Conservation (phyloP, 2,888 invertebrate genomes). For the Drosophila setosimentum region DNA sequence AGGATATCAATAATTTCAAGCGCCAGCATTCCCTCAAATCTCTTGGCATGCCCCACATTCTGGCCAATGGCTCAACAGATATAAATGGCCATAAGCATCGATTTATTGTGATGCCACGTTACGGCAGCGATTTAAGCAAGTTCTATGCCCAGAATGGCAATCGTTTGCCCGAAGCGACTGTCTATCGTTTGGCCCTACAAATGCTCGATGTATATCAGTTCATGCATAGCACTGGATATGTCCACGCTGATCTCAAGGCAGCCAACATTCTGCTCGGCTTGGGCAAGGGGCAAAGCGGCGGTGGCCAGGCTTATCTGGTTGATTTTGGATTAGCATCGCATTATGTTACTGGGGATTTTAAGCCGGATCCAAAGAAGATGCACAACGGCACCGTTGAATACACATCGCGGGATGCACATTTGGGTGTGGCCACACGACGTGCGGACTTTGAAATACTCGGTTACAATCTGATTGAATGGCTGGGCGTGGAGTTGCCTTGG, state of each 20-base stretch:
- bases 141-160: conserved; percentile 89
- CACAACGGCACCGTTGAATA: conserved; percentile 99
- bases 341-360: conserved; percentile 91
- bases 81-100: conserved; percentile 91
- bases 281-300: conserved; percentile 87
- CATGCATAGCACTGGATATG: conserved; percentile 95
- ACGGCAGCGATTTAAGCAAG: conserved; percentile 94
- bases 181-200: conserved; percentile 93
- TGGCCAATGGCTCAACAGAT: conserved; percentile 94
- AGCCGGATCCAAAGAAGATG: conserved; percentile 95
- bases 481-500: conserved; percentile 94
- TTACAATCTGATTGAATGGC: conserved; percentile 97
- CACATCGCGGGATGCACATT: conserved; percentile 97
- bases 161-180: conserved; percentile 90
- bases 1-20: conserved; percentile 88
- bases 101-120: conserved; percentile 95
- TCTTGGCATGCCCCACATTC: conserved; percentile 94
- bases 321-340: conserved; percentile 96
- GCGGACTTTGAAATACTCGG: conserved; percentile 97
- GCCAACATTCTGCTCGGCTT: conserved; percentile 94
- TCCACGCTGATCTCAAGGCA: conserved; percentile 98
- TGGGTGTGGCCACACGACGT: conserved; percentile 94
- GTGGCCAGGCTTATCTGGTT: conserved; percentile 92
- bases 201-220: conserved; percentile 96
- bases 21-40: conserved; percentile 87